Percentiles rank a stretch among this genome's conserved stretches.
phyloP scores from a whole-genome alignment of 2,888 invertebrate genomes.

The Sarcophaga caerulescens region DNA sequence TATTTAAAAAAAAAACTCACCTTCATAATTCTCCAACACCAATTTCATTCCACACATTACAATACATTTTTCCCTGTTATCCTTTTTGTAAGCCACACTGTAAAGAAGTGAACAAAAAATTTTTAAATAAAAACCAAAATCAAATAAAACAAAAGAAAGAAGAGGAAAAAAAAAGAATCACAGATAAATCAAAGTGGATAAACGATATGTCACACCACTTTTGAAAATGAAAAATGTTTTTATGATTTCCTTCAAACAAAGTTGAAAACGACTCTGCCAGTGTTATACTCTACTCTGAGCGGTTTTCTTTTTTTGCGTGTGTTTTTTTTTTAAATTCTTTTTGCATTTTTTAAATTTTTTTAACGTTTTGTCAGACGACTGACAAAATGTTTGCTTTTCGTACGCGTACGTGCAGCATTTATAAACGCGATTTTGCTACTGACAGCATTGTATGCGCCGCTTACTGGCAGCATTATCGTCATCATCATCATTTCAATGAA shows the following conservation, averaged over 20 bases:
- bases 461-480: slow-evolving; percentile 46
- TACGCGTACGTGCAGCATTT: slow-evolving; percentile 62
- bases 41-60: neutral
- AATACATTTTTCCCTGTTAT: neutral
- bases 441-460: slow-evolving; percentile 14
- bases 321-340: neutral
- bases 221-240: slow-evolving; percentile 77
- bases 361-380: slow-evolving; percentile 46
- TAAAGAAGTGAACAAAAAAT: neutral
- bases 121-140: neutral
- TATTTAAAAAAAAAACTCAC: too few relatives aligned
- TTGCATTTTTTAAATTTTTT: neutral
- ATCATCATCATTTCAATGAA: slow-evolving; percentile 19
- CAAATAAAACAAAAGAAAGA: neutral
- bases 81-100: neutral
- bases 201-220: slow-evolving; percentile 77
- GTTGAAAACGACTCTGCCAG: slow-evolving; percentile 43
- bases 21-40: neutral
- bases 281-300: too few relatives aligned
- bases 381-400: slow-evolving; percentile 52
- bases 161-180: slow-evolving; percentile 67
- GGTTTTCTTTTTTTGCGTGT: neutral
- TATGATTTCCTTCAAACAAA: slow-evolving; percentile 72
- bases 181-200: slow-evolving; percentile 78
- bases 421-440: slow-evolving; percentile 29